A percentile compares a stretch with the other conserved stretches of the same genome.
These are phyloP conservation scores for Arnoldichthys spilopterus DNA, from an alignment of 2,797 vertebrate genomes.

Conservation along the genomic window DNA sequence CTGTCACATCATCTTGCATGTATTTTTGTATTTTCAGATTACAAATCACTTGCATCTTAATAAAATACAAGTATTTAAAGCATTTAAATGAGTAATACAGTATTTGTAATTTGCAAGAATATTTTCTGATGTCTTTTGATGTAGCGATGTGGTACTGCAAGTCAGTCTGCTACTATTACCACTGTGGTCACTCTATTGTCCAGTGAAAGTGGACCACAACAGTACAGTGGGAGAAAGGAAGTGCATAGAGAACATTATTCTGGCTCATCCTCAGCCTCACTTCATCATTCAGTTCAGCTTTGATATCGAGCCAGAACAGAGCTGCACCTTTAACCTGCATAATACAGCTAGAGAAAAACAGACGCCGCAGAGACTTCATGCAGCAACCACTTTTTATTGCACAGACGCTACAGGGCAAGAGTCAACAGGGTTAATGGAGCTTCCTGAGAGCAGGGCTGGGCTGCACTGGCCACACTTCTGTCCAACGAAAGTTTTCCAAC, in stretches of 20 bases:
- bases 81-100: too few species aligned
- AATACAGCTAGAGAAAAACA: neutral
- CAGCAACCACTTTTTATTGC: neutral
- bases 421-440: constrained; percentile 9
- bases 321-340: neutral
- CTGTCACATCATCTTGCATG: too few species aligned
- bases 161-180: neutral
- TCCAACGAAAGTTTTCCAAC: neutral
- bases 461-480: neutral
- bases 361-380: neutral
- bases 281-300: neutral
- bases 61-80: too few species aligned
- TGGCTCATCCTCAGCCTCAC: neutral
- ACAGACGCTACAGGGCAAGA: neutral
- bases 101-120: too few species aligned
- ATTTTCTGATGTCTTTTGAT: too few species aligned
- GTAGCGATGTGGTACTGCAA: too few species aligned
- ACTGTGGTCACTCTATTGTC: neutral
- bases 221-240: neutral
- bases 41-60: too few species aligned
- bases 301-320: neutral
- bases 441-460: constrained; percentile 4
- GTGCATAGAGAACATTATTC: neutral
- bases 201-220: neutral
- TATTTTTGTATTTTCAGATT: too few species aligned